Evolutionary conservation across 1,140 invertebrate genomes (phyloP).

Genomic region (Drosophila guanche): DNA sequence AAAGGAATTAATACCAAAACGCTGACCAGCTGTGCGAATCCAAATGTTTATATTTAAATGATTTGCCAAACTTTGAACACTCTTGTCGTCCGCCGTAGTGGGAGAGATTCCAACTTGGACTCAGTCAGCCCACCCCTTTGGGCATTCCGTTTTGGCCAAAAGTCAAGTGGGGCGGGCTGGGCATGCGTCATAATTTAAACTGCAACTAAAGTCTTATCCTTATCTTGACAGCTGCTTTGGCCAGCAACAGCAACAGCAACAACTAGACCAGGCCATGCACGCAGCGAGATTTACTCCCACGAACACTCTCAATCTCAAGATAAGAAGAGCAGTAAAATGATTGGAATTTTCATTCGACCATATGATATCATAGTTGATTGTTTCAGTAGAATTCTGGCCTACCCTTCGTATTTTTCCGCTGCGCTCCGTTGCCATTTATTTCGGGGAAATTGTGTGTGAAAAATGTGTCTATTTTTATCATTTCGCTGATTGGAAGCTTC

Average conservation of each 20-base stretch:
- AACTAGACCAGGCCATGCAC: conserved; percentile 7
- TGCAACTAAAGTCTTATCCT: conserved; percentile 38
- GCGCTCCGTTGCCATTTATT: conserved; percentile 27
- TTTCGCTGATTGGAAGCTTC: conserved; percentile 30
- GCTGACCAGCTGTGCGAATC: conserved; percentile 20
- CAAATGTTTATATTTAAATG: conserved; percentile 43
- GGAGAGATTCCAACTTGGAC: too few relatives aligned
- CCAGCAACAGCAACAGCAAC: neutral
- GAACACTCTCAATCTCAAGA: too few relatives aligned
- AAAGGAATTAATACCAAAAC: conserved; percentile 24
- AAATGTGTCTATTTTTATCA: conserved; percentile 60
- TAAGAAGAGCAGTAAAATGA: too few relatives aligned
- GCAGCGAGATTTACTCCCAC: conserved; percentile 1
- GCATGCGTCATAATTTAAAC: conserved; percentile 47
- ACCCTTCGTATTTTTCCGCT: too few relatives aligned
- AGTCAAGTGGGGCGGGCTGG: conserved; percentile 51
- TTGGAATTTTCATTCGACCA: conserved; percentile 3
- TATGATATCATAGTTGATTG: conserved; percentile 2
- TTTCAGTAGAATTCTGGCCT: too few relatives aligned
- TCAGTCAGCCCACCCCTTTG: neutral
- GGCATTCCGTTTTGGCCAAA: conserved; percentile 47
- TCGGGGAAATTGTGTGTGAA: conserved; percentile 50
- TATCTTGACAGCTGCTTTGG: conserved; percentile 39
- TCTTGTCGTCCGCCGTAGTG: neutral
- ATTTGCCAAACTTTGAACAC: conserved; percentile 44